Base-by-base conservation (phyloP, 2,888 invertebrate species). In the Cheilosia urbana region DNA sequence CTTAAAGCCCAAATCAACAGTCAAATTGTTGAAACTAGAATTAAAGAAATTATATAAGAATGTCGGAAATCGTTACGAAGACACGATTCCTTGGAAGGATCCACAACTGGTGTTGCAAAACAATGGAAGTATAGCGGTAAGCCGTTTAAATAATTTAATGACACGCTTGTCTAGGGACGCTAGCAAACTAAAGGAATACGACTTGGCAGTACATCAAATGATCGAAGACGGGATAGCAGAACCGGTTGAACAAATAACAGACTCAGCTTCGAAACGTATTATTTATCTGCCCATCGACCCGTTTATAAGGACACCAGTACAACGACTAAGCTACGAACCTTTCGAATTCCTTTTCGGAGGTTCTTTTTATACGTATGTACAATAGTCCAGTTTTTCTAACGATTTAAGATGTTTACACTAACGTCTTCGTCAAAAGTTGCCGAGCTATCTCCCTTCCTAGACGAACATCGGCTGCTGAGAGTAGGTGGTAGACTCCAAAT, bases 401-500 rank as follows among this genome's bases (percentile, higher is more conserved):
- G 79, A 71, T 21, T 24, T 51, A 37, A 0, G 11, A 42, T 30
- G 2, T 13, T 71, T 71, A 5, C 40, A 11, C 15, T 66, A 13
- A 19, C 2, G 5, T 34, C 6, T 2, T 51, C 37, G 4, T 40
- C 58, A 1, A 49, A 51, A 27, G 30, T 69, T 24, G 11, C 15
- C 5, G 5, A 73, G n/a, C 15, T 78, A 9, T 30, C 21, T 4
- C 68, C 62, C 6, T 77, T 77, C 13, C 17, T 68, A 2, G 68
- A 68, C 15, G 55, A 71, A 30, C 6, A 63, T 3, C 63, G 71
- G 7, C 49, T 78, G 0, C 1, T 78, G 0, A 24, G 71, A 47
- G 21, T 71, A 5, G 60, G 73, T 19, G 66, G 66, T 1, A 42
- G 72, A 27, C 49, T 80, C 13, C 65, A 73, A 17, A n/a, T 19